phyloP scores from a whole-genome alignment of 2,888 invertebrate genomes.

The Tetrapedia diversipes region DNA sequence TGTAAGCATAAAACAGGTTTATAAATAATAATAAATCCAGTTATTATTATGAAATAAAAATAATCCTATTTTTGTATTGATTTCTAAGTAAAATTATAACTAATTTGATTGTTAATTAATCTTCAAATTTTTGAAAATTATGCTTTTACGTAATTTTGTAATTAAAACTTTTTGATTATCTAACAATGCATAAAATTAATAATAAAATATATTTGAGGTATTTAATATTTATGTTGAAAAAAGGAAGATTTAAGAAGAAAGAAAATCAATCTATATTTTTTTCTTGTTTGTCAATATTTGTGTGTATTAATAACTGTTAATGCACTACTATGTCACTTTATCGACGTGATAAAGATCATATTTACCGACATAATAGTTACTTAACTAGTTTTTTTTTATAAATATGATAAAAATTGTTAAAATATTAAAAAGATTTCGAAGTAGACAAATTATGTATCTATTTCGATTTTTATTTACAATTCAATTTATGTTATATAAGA shows the following conservation, averaged over 20 bases:
- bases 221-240: background rate
- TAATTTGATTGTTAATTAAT: background rate
- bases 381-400: background rate
- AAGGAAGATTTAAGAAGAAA: background rate
- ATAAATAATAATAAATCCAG: background rate
- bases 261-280: background rate
- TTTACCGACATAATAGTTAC: conserved; percentile 33
- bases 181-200: background rate
- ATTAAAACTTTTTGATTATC: background rate
- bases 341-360: conserved; percentile 17
- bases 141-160: background rate
- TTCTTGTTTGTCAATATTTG: background rate
- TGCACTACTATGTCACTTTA: background rate
- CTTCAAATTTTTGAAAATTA: background rate
- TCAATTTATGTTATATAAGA: too few species aligned
- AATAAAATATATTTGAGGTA: background rate
- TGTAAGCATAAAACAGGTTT: background rate
- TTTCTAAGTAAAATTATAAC: background rate
- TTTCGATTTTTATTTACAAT: background rate
- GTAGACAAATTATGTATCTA: background rate
- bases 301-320: conserved; percentile 1
- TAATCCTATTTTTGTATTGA: too few species aligned
- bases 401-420: background rate
- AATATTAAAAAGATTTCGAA: background rate
- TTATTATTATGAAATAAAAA: background rate